phyloP scores from a whole-genome alignment of 1,140 invertebrate species.

The Choristoneura fumiferana region DNA sequence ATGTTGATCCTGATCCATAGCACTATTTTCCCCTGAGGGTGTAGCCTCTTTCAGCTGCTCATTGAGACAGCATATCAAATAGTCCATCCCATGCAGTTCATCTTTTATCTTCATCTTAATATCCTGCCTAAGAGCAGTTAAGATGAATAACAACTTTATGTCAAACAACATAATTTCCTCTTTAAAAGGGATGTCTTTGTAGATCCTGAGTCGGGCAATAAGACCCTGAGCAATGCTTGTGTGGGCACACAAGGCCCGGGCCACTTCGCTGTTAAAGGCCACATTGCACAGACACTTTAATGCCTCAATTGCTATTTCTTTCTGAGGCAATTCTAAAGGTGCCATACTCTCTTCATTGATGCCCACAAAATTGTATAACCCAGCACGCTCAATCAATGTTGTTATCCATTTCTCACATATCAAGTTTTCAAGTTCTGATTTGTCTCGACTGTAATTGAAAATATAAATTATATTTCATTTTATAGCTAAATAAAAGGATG shows the following conservation, averaged over 20 bases:
- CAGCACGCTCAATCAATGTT: constrained; percentile 82
- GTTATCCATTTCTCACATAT: constrained; percentile 84
- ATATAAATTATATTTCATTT: no score
- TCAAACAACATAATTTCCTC: constrained; percentile 91
- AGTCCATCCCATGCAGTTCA: constrained; percentile 89
- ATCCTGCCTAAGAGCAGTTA: constrained; percentile 88
- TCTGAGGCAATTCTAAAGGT: constrained; percentile 47
- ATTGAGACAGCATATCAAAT: constrained; percentile 89
- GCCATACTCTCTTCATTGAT: constrained; percentile 45
- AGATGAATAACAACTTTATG: constrained; percentile 92
- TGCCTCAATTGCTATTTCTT: constrained; percentile 83
- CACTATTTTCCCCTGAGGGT: constrained; percentile 23
- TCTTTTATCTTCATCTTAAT: constrained; percentile 85
- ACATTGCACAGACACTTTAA: constrained; percentile 95
- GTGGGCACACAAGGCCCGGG: constrained; percentile 84
- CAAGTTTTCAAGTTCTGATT: constrained; percentile 84
- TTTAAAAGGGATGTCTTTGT: constrained; percentile 78
- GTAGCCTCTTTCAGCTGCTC: constrained; percentile 81
- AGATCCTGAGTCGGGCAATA: constrained; percentile 85
- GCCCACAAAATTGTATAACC: constrained; percentile 74
- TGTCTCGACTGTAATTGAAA: constrained; percentile 84
- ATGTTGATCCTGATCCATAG: constrained; percentile 39
- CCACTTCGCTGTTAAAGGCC: constrained; percentile 88
- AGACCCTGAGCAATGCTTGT: constrained; percentile 87
- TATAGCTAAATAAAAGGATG: no score